Base-by-base conservation (phyloP, 2,797 vertebrate genomes). In the Onychomys leucogaster region DNA sequence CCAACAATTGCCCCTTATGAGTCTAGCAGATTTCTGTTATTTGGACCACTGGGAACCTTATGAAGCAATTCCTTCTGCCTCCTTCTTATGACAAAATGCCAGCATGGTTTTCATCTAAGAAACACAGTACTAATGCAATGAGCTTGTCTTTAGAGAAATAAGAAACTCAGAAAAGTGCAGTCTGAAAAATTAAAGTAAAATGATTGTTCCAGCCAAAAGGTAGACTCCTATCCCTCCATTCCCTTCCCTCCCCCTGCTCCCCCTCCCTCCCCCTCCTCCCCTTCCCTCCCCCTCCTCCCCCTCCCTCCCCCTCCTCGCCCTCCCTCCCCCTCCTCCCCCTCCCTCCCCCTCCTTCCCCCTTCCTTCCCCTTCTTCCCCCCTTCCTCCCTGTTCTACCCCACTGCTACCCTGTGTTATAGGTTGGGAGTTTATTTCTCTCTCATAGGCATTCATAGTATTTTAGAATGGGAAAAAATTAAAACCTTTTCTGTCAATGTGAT, bases 1-100 rank as follows among this genome's bases (percentile, higher is more conserved):
- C 89, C 94, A 97, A 46, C 71, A 78, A 89, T n/a, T 96, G 10
- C 0, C 85, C 94, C 83, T 86, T 92, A 71, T 71, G 94, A 92
- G 43, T 95, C 52, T 89, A 97, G 90, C 90, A 97, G 97, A 97
- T 97, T 87, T 97, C 89, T 97, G 95, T 90, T 96, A 0, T 77
- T 80, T 81, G 80, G 93, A 94, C 94, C 6, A 10, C 91, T 97
- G 92, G 82, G 85, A 95, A 89, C 84, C 80, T 43, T 95, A 95
- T 97, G 94, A 98, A 94, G 49, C 43, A 86, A 41, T 92, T 91
- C 95, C 49, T 80, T 96, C 52, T 96, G 91, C 77, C 69, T 78
- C 67, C 86, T 86, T 97, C 23, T 67, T 95, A 21, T 91, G 82
- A 89, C 63, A 95, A 95, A 96, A 27, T 91, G 90, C 67, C 97